These are phyloP conservation scores for Coptodon bakossiorum DNA, from an alignment of 2,113 vertebrate genomes.

Conservation along the genomic window DNA sequence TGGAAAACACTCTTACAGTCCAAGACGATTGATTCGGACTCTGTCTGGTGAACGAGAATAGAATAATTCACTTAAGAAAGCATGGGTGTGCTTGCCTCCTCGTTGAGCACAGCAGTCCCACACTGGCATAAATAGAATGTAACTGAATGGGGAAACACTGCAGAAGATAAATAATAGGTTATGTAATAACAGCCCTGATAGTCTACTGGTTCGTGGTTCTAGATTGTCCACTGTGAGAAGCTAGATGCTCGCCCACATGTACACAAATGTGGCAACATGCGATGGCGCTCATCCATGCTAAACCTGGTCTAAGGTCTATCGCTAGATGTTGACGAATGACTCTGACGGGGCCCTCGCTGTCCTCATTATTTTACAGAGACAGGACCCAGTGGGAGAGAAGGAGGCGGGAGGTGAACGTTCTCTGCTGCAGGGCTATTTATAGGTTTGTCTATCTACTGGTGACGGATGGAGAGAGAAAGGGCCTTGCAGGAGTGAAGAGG, in stretches of 20 bases:
- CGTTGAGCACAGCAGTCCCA: background rate
- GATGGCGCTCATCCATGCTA: background rate
- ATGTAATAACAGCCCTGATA: background rate
- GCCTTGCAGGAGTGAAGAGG: background rate
- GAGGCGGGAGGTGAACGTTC: conserved; percentile 40
- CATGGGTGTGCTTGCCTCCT: background rate
- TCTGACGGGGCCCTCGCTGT: conserved; percentile 21
- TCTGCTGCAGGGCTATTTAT: conserved; percentile 66
- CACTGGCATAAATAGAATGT: background rate
- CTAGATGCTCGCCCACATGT: background rate
- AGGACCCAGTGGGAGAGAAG: conserved; percentile 13
- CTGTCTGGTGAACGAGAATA: background rate
- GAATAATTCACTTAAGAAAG: background rate
- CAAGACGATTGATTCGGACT: background rate
- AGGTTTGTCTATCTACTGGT: conserved; percentile 39
- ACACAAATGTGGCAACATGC: background rate
- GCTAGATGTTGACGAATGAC: conserved; percentile 30
- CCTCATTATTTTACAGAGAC: conserved; percentile 56
- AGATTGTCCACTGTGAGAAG: background rate
- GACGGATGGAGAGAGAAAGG: conserved; percentile 24
- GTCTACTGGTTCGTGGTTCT: background rate
- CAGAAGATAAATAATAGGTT: background rate
- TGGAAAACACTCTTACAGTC: background rate
- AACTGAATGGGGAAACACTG: background rate
- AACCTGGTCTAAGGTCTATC: background rate